Base-by-base conservation (phyloP, 2,113 vertebrate species). In the Microcebus lehilahytsara region DNA sequence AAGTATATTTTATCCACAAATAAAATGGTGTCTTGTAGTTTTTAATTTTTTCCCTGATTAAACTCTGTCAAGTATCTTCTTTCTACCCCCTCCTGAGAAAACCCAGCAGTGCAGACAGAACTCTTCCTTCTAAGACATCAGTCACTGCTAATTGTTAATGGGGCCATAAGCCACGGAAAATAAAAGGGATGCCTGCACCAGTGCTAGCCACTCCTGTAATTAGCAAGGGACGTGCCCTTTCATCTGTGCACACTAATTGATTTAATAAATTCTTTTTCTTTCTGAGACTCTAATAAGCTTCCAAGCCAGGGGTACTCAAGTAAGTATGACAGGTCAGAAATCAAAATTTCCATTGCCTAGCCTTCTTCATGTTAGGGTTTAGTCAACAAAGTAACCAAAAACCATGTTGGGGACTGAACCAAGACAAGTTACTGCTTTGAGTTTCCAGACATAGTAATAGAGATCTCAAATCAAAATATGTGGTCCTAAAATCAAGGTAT, bases 51-150 rank as follows among this genome's bases (percentile, higher is more conserved):
- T 37, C 96, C n/a, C 37, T 88, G 46, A 89, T 25, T 89, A 88
- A 85, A 85, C 0, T n/a, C n/a, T 89, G 79, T 97, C 42, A 93
- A 2, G 5, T 95, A 77, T 83, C 89, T 93, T 96, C 87, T 97
- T 97, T 97, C 96, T 96, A 94, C 81, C 97, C 37, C 93, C 80
- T 96, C 92, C 96, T 85, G 95, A 98, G 96, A 95, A 98, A 97
- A 97, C 85, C 67, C 58, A 96, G 60, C 66, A 86, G 77, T 67
- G 51, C 46, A 98, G 94, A 93, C 40, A 71, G 91, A 97, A 94
- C 74, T 78, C 67, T 94, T 93, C n/a, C 67, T 97, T 87, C 93
- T 46, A 40, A 96, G 72, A 72, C 94, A 95, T 97, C 86, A 97
- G 91, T 84, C 92, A 16, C 67, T 85, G 72, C 46, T 98, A 96